These are phyloP conservation scores for Leptinotarsa texana DNA, from an alignment of 1,140 invertebrate genomes.

Conservation along the genomic window DNA sequence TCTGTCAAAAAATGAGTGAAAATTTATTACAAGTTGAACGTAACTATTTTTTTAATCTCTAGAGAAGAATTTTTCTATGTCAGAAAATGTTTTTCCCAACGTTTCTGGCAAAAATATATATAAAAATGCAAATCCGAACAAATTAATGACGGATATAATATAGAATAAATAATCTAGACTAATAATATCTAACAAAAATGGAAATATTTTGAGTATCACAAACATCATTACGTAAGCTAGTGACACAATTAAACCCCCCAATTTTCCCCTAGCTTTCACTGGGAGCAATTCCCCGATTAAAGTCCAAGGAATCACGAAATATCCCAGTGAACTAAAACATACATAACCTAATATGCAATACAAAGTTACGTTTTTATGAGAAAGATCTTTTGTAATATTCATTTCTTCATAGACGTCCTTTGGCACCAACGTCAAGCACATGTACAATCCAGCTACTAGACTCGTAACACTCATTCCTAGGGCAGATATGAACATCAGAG, in stretches of 20 bases:
- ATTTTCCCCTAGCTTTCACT: conserved; percentile 59
- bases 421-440: conserved; percentile 50
- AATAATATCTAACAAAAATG: conserved; percentile 58
- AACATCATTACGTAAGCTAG: conserved; percentile 69
- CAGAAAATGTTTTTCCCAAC: conserved; percentile 66
- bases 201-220: conserved; percentile 67
- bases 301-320: conserved; percentile 68
- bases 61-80: conserved; percentile 53
- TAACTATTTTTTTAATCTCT: neutral
- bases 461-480: conserved; percentile 62
- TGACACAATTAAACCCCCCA: conserved; percentile 62
- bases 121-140: conserved; percentile 62
- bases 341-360: conserved; percentile 60
- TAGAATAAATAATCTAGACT: conserved; percentile 64
- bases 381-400: conserved; percentile 30
- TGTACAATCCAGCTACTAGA: conserved; percentile 58
- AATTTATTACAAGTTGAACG: too few species aligned
- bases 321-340: conserved; percentile 61
- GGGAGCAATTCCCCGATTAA: conserved; percentile 61
- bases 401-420: conserved; percentile 34
- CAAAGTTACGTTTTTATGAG: conserved; percentile 53
- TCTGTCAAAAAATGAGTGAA: too few species aligned
- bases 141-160: conserved; percentile 64
- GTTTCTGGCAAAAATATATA: conserved; percentile 74
- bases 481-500: conserved; percentile 60